Base-by-base conservation (phyloP, 2,113 vertebrate species). In the Pandion haliaetus region DNA sequence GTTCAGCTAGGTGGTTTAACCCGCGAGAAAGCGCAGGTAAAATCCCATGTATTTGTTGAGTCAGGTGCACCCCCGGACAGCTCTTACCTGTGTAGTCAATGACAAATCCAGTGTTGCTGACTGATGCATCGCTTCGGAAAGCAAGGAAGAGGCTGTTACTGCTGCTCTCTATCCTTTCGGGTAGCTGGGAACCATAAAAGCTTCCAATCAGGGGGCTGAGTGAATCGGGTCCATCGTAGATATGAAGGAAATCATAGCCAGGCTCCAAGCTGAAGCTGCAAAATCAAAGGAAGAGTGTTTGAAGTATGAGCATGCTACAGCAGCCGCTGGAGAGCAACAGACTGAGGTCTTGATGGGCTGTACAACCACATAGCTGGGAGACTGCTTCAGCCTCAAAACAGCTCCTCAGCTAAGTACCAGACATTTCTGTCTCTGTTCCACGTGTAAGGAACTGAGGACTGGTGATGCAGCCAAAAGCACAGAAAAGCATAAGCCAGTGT, bases 241-340 rank as follows among this genome's bases (percentile, higher is more conserved):
- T 99, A 45, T 99, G 99, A 44, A 99, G 98, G 93, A 99, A 99
- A 97, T 99, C 99, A 20, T 99, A 99, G 95, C 99, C 99, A 38
- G 99, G 99, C 96, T 99, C 99, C 97, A 99, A 95, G 93, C 99
- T 99, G 98, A 99, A 99, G 97, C 99, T 99, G 94, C 25, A 45
- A 86, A 94, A 88, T 21, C 95, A 95, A 93, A 71, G 49, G 21
- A 44, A 55, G 50, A 21, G 24, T 0, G 3, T 10, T 15, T 29
- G 38, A 63, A 63, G 42, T 1, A 29, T 0, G 24, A 45, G 38
- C 20, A 5, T 1, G 12, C 14, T 11, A 21, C 42, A 38, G 57
- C 25, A 77, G 40, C 28, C 13, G 50, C 47, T 3, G 38, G 62
- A 40, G 49, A 38, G 17, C 25, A 50, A 6, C 17, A 32, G 59